phyloP scores from a whole-genome alignment of 2,888 invertebrate genomes.

The Anodontia alba region DNA sequence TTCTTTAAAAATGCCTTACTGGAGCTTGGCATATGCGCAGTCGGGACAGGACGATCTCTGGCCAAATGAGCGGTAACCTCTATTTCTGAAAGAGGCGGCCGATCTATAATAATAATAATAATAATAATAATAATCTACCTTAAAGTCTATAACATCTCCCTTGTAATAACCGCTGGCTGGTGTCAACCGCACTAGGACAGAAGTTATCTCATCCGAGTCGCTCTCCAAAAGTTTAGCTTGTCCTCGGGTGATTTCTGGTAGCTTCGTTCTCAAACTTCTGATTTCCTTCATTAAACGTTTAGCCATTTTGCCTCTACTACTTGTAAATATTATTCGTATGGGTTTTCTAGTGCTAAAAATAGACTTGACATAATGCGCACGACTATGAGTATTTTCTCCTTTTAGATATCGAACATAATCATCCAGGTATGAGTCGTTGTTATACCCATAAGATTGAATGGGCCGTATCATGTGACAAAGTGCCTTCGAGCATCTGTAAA shows the following conservation, averaged over 20 bases:
- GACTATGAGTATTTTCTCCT: neutral
- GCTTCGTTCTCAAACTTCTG: neutral
- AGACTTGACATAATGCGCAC: neutral
- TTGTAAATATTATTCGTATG: neutral
- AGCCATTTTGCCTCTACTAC: neutral
- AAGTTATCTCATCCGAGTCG: neutral
- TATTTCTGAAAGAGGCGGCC: too few species aligned
- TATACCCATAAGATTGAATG: too few species aligned
- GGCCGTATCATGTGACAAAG: too few species aligned
- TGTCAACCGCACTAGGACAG: neutral
- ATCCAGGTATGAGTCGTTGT: neutral
- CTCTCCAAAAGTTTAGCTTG: neutral
- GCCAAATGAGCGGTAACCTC: too few species aligned
- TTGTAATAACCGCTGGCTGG: slow-evolving; percentile 14
- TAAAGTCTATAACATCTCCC: neutral
- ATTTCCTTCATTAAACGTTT: neutral
- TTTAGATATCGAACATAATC: neutral
- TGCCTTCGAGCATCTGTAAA: too few species aligned
- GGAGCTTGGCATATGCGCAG: too few species aligned
- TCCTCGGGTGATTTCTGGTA: neutral
- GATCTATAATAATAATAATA: too few species aligned
- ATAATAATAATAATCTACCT: neutral
- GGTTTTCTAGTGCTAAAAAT: neutral
- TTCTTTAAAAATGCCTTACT: too few species aligned
- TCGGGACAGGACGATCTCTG: too few species aligned